Evolutionary conservation across 2,888 invertebrate genomes (phyloP).

Genomic region (Acrobasis suavella): DNA sequence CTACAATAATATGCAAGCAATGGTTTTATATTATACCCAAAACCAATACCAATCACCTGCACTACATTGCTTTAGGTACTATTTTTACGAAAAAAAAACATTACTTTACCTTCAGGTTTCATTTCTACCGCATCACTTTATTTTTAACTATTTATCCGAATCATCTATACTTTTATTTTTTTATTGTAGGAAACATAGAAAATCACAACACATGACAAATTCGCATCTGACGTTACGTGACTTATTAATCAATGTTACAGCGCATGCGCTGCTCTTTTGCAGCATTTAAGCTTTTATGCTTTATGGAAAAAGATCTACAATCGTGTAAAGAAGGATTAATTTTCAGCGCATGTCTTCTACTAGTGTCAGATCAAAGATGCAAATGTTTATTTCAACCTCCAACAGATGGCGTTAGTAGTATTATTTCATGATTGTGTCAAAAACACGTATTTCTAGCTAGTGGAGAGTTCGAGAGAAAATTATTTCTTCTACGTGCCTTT

Average conservation of each 20-base stretch:
- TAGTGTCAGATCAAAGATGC: conserved; percentile 16
- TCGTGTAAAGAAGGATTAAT: conserved; percentile 25
- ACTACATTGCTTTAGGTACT: background rate
- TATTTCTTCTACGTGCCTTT: too few species aligned
- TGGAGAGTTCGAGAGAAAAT: background rate
- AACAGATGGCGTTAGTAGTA: conserved; percentile 50
- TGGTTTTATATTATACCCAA: too few species aligned
- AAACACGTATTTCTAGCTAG: background rate
- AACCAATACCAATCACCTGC: too few species aligned
- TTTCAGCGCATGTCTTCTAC: conserved; percentile 58
- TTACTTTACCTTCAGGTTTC: conserved; percentile 56
- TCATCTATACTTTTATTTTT: conserved; percentile 38
- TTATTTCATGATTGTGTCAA: background rate
- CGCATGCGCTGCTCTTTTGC: conserved; percentile 60
- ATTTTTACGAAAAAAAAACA: background rate
- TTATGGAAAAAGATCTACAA: background rate
- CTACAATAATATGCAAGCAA: too few species aligned
- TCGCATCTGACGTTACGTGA: conserved; percentile 53
- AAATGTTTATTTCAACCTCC: conserved; percentile 13
- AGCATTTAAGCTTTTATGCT: conserved; percentile 32
- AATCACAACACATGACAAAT: conserved; percentile 35
- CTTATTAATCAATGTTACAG: conserved; percentile 65
- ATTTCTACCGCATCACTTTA: conserved; percentile 45
- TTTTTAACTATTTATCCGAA: conserved; percentile 37
- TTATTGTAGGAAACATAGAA: conserved; percentile 32